Percentiles rank a stretch among this genome's conserved stretches.
phyloP scores from a whole-genome alignment of 2,888 invertebrate species.

The Ditula angustiorana region DNA sequence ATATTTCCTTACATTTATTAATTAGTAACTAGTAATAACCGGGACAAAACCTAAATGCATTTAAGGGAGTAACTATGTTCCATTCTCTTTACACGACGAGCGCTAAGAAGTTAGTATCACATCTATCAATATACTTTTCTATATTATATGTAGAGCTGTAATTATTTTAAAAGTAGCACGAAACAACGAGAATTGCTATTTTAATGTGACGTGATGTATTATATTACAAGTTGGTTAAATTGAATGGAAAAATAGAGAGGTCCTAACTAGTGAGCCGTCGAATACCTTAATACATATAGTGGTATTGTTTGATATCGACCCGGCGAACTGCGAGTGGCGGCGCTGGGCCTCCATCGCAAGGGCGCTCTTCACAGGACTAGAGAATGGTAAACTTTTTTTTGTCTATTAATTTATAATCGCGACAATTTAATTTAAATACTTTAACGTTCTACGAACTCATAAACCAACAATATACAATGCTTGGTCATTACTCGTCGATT shows the following conservation, averaged over 20 bases:
- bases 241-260: slow-evolving; percentile 49
- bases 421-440: slow-evolving; percentile 55
- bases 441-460: slow-evolving; percentile 70
- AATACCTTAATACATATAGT: slow-evolving; percentile 48
- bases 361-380: slow-evolving; percentile 78
- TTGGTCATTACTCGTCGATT: slow-evolving; percentile 43
- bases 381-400: slow-evolving; percentile 69
- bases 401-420: slow-evolving; percentile 61
- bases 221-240: slow-evolving; percentile 14
- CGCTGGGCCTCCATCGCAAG: slow-evolving; percentile 34
- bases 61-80: slow-evolving; percentile 62
- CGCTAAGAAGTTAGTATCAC: slow-evolving; percentile 73
- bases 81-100: slow-evolving; percentile 63
- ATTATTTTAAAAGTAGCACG: slow-evolving; percentile 10
- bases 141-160: background rate
- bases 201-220: slow-evolving; percentile 25
- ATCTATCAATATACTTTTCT: slow-evolving; percentile 58
- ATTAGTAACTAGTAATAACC: slow-evolving; percentile 60
- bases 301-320: slow-evolving; percentile 41
- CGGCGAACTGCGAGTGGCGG: background rate
- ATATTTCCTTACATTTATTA: slow-evolving; percentile 60
- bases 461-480: slow-evolving; percentile 52
- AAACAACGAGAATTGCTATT: slow-evolving; percentile 23
- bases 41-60: slow-evolving; percentile 73
- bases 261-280: slow-evolving; percentile 53